Base-by-base conservation (phyloP, 2,113 vertebrate genomes). In the Oostethus manadensis region DNA sequence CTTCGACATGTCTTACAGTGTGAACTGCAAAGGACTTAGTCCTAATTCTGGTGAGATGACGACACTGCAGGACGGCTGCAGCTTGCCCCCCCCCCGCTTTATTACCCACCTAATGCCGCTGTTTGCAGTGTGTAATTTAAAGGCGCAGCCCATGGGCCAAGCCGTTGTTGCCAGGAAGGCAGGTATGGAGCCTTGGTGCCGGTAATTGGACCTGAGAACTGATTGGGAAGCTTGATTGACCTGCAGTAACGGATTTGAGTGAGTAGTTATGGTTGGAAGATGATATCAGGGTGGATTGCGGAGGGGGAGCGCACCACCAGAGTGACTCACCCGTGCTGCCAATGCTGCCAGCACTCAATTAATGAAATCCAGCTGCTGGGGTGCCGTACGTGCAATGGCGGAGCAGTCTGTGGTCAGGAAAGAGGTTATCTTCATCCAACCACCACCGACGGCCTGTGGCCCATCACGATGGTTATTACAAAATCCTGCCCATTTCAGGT, bases 341-440 rank as follows among this genome's bases (percentile, higher is more conserved):
- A 76, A 70, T 22, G 80, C 80, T 86, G 82, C 84, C 87, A 86
- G 85, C 80, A 68, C 86, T 87, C 73, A 86, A 85, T 89, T 87
- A 90, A 89, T 89, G 88, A 87, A 87, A 88, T 88, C 88, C 87
- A 88, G 86, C 86, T 91, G 89, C 86, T 85, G 76, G 54, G 78
- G 66, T 79, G 84, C 80, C 71, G 79, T 71, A 64, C 58, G 65
- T 83, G 80, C 61, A 71, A 79, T 53, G 78, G 76, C 81, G 81
- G 81, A 81, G 86, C 77, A 82, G 74, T 77, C 65, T 69, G 71
- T 80, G 81, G 75, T 78, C 78, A 78, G 71, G 70, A 69, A 64
- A 66, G 54, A 67, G 80, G 82, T 82, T 84, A 82, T 85, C 80
- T 78, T 68, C 78, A 68, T 69, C 73, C 78, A 82, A 81, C 50